Evolutionary conservation across 2,888 invertebrate genomes (phyloP).

Genomic region (Stictocephala bisonia): DNA sequence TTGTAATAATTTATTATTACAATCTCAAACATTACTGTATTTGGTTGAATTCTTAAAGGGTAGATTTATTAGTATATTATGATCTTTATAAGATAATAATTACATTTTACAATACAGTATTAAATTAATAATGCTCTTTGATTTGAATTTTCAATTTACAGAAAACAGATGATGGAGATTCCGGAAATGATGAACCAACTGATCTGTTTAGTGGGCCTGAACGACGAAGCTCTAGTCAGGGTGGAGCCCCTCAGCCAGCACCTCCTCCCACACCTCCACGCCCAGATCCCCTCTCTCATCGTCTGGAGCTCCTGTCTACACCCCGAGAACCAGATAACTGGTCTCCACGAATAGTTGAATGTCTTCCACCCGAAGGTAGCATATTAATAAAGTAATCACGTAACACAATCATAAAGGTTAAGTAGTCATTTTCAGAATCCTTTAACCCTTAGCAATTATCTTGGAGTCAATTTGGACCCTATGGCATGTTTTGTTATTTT

Average conservation of each 20-base stretch:
- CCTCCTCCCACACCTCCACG: constrained; percentile 63
- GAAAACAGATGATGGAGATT: constrained; percentile 90
- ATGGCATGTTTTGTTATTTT: no score
- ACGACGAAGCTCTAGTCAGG: constrained; percentile 65
- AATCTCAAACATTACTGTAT: not conserved
- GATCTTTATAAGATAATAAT: not conserved
- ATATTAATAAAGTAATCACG: no score
- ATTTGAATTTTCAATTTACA: constrained; percentile 62
- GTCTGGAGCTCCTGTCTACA: constrained; percentile 69
- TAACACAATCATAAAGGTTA: no score
- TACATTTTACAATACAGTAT: constrained; percentile 23
- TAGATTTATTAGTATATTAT: no score
- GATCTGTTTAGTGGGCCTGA: constrained; percentile 73
- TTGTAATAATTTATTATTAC: not conserved
- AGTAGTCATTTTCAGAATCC: no score
- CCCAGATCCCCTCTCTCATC: constrained; percentile 71
- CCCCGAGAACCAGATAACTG: constrained; percentile 69
- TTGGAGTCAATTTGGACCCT: not conserved
- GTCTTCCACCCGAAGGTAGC: constrained; percentile 63
- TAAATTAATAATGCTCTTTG: constrained; percentile 25
- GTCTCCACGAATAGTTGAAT: constrained; percentile 75
- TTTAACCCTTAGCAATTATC: not conserved
- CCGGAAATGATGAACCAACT: constrained; percentile 93
- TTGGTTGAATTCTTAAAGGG: not conserved
- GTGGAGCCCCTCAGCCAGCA: constrained; percentile 59